phyloP scores from a whole-genome alignment of 1,140 invertebrate species.

The Caenorhabditis remanei region DNA sequence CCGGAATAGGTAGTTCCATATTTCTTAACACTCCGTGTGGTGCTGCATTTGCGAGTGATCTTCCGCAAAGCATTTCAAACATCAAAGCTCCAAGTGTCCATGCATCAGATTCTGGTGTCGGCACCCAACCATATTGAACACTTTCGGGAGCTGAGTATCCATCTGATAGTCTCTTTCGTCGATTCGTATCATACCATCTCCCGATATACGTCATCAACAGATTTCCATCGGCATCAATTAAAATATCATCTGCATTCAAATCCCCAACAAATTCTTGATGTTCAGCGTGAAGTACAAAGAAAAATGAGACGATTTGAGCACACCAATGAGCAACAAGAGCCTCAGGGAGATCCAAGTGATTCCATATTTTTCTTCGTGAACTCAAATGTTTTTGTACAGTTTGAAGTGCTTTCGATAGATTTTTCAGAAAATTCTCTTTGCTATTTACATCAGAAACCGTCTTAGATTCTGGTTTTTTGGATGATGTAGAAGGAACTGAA shows the following conservation, averaged over 20 bases:
- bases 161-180: constrained; percentile 7
- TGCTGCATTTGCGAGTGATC: constrained; percentile 22
- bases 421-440: constrained; percentile 16
- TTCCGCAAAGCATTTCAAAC: constrained; percentile 28
- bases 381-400: constrained; percentile 17
- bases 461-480: background rate
- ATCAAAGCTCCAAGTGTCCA: constrained; percentile 33
- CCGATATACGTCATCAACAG: constrained; percentile 58
- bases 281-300: constrained; percentile 61
- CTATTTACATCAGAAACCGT: background rate
- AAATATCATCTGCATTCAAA: constrained; percentile 50
- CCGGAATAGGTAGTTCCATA: constrained; percentile 45
- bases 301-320: constrained; percentile 60
- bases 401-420: constrained; percentile 1
- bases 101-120: constrained; percentile 26
- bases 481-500: background rate
- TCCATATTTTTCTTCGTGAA: background rate
- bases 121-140: constrained; percentile 1
- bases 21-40: constrained; percentile 31
- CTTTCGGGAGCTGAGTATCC: constrained; percentile 38
- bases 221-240: constrained; percentile 61
- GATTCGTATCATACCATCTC: constrained; percentile 52
- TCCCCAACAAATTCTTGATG: constrained; percentile 52
- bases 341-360: constrained; percentile 55
- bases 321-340: constrained; percentile 58